Conservation (phyloP, 2,113 vertebrate species). For the Crypturellus undulatus region DNA sequence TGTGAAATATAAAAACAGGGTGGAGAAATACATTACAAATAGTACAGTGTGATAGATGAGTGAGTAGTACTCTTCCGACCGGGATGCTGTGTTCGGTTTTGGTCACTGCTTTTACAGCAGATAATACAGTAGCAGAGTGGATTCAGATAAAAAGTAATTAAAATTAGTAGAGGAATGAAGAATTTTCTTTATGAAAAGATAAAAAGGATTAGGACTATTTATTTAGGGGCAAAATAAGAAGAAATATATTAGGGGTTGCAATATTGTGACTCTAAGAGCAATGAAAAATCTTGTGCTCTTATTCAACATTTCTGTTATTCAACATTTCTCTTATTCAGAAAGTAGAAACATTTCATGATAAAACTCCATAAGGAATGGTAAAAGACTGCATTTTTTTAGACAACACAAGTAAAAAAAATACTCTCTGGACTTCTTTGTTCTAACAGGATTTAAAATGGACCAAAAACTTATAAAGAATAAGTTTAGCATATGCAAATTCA, state of each 20-base stretch:
- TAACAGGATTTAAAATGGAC: not conserved
- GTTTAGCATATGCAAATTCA: not conserved
- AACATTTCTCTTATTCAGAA: constrained; percentile 16
- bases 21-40: constrained; percentile 21
- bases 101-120: not conserved
- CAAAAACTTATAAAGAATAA: not conserved
- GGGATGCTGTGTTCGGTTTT: not conserved
- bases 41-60: constrained; percentile 14
- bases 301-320: constrained; percentile 26
- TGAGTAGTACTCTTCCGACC: not conserved
- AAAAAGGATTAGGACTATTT: constrained; percentile 27
- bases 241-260: constrained; percentile 2
- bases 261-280: not conserved
- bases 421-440: constrained; percentile 9
- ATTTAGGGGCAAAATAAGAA: constrained; percentile 46
- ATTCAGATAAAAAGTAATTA: constrained; percentile 50
- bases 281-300: constrained; percentile 32
- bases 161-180: constrained; percentile 19
- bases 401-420: not conserved
- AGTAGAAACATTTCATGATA: not conserved
- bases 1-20: not conserved
- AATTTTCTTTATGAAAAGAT: constrained; percentile 10
- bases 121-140: not conserved
- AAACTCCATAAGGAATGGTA: not conserved
- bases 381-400: not conserved